Evolutionary conservation across 2,113 vertebrate species (phyloP).

Genomic region (Aptenodytes patagonicus): DNA sequence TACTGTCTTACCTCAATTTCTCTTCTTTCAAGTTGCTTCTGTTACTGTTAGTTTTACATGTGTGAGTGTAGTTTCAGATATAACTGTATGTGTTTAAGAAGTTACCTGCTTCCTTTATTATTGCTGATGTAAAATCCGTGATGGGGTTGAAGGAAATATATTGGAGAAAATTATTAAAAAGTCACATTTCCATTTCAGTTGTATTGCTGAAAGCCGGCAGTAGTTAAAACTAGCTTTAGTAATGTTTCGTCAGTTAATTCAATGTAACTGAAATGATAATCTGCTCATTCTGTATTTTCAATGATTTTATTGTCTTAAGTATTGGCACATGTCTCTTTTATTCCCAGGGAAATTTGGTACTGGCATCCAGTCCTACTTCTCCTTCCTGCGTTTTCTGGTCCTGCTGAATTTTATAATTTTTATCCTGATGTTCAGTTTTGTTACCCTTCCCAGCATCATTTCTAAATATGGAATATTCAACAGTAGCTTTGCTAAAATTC

Average conservation of each 20-base stretch:
- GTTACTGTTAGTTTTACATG: background rate
- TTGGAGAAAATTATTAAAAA: background rate
- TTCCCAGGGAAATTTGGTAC: slow-evolving; percentile 90
- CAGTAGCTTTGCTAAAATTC: slow-evolving; percentile 61
- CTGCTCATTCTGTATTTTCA: background rate
- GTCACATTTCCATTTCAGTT: background rate
- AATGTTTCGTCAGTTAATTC: background rate
- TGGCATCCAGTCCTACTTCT: slow-evolving; percentile 94
- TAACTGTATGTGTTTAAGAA: background rate
- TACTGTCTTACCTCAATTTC: background rate
- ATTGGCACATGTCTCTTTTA: background rate
- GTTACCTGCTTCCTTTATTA: background rate
- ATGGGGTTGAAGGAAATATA: background rate
- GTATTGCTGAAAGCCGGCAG: background rate
- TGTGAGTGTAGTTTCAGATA: background rate
- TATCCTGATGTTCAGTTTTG: slow-evolving; percentile 86
- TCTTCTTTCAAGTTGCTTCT: background rate
- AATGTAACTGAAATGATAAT: slow-evolving; percentile 4
- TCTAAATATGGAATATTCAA: slow-evolving; percentile 73
- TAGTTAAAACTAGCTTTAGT: background rate
- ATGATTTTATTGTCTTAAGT: background rate
- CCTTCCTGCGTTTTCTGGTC: slow-evolving; percentile 93
- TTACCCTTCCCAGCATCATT: slow-evolving; percentile 83
- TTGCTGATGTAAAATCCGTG: background rate
- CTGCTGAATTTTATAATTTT: slow-evolving; percentile 90